A percentile compares a stretch with the other conserved stretches of the same genome.
Conservation (phyloP, 2,113 vertebrate genomes). For the Polypterus bichir region DNA sequence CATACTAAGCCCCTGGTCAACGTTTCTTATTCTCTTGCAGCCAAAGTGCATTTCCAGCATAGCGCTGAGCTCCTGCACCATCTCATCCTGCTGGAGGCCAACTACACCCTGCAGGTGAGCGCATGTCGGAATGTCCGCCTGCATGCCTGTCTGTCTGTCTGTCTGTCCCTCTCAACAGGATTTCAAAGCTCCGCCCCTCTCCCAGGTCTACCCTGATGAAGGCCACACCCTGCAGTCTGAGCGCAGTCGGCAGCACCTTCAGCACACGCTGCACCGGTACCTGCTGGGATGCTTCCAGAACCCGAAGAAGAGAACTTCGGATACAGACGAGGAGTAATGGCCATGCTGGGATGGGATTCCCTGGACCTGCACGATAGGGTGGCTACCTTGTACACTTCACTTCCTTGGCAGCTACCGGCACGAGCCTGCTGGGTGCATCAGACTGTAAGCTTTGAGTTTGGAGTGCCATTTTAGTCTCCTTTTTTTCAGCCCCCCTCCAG, state of each 20-base stretch:
- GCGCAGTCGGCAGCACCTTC: conserved; percentile 47
- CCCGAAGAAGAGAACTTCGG: conserved; percentile 23
- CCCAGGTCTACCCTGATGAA: conserved; percentile 52
- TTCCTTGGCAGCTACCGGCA: too few species aligned
- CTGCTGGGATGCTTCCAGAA: conserved; percentile 50
- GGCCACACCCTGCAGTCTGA: conserved; percentile 46
- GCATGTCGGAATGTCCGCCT: not conserved
- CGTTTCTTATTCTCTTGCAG: conserved; percentile 24
- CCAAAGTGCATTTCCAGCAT: conserved; percentile 65
- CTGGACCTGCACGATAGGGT: not conserved
- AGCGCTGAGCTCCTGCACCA: conserved; percentile 60
- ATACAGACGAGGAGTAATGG: conserved; percentile 47
- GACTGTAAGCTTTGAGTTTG: too few species aligned
- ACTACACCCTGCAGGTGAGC: conserved; percentile 56
- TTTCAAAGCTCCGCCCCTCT: too few species aligned
- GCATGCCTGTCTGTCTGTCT: not conserved
- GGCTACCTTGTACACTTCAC: too few species aligned
- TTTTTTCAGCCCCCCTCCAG: too few species aligned
- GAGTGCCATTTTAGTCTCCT: too few species aligned
- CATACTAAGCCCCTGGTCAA: not conserved
- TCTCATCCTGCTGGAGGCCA: conserved; percentile 52
- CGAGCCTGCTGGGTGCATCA: too few species aligned
- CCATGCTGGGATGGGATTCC: not conserved
- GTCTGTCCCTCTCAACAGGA: too few species aligned
- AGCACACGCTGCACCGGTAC: conserved; percentile 47